These are phyloP conservation scores for Drosophila antonietae DNA, from an alignment of 2,888 invertebrate genomes.

Conservation along the genomic window DNA sequence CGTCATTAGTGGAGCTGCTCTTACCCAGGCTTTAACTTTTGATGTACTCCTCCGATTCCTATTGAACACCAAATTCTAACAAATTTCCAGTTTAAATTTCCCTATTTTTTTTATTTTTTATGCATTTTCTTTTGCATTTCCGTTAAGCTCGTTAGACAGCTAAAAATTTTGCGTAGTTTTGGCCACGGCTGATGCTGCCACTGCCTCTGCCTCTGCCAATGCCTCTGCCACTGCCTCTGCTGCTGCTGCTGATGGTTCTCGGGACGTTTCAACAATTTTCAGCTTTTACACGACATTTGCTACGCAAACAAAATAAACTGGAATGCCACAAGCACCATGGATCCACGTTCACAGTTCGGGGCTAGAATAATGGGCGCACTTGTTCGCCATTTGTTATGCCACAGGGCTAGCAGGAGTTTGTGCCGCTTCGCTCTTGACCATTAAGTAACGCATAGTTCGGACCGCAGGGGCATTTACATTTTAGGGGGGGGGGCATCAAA, in stretches of 20 bases:
- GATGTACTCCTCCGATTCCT: conserved; percentile 18
- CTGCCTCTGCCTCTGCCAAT: not conserved
- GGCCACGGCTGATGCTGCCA: conserved; percentile 24
- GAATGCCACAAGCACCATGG: conserved; percentile 12
- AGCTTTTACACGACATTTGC: conserved; percentile 65
- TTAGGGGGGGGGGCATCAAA: conserved; percentile 9
- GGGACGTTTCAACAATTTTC: conserved; percentile 46
- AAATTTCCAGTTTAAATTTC: conserved; percentile 1
- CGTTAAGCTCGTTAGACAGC: conserved; percentile 66
- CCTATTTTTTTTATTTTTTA: conserved; percentile 12
- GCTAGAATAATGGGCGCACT: conserved; percentile 64
- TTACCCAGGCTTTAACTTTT: conserved; percentile 2
- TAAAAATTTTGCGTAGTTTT: conserved; percentile 52
- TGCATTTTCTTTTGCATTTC: conserved; percentile 55
- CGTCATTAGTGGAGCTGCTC: conserved; percentile 52
- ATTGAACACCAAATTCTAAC: conserved; percentile 51
- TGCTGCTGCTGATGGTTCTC: conserved; percentile 12
- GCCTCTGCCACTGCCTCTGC: conserved; percentile 1
- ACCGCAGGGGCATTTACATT: conserved; percentile 20
- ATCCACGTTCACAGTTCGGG: conserved; percentile 21
- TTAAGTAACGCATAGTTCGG: conserved; percentile 60
- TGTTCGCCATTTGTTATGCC: conserved; percentile 61
- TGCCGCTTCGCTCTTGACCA: conserved; percentile 47
- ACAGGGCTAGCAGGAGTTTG: not conserved
- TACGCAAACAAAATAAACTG: conserved; percentile 61